A percentile compares a stretch with the other conserved stretches of the same genome.
phyloP scores from a whole-genome alignment of 37 sponge, comb jelly and placozoan genomes.

The Agelas oroides region DNA sequence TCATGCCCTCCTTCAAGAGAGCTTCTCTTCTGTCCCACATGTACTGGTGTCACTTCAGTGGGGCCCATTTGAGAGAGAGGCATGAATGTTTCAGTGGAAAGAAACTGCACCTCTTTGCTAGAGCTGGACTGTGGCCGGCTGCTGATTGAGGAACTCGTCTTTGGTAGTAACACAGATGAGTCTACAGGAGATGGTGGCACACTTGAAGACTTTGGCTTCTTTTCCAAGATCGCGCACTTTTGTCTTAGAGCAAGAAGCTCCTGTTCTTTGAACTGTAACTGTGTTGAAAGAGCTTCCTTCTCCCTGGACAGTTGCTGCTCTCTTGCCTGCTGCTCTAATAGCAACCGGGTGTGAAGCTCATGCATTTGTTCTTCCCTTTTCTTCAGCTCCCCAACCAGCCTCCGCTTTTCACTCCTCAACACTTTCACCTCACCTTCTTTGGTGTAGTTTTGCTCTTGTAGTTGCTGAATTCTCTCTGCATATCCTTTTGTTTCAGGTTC shows the following conservation, averaged over 20 bases:
- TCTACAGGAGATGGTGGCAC: background rate
- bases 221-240: slow-evolving; percentile 2
- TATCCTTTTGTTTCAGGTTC: background rate
- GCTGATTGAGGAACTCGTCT: background rate
- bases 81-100: slow-evolving; percentile 45
- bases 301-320: slow-evolving; percentile 5
- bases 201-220: background rate
- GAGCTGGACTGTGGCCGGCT: background rate
- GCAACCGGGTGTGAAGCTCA: slow-evolving; percentile 27
- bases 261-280: slow-evolving; percentile 43
- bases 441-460: slow-evolving; percentile 44
- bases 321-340: slow-evolving; percentile 5
- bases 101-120: background rate
- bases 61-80: slow-evolving; percentile 33
- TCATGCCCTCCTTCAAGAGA: background rate
- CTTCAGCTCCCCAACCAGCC: slow-evolving; percentile 49
- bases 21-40: slow-evolving; percentile 8
- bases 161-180: background rate
- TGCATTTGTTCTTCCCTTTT: slow-evolving; percentile 38
- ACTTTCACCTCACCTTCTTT: slow-evolving; percentile 65
- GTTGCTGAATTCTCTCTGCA: slow-evolving; percentile 15
- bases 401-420: slow-evolving; percentile 55
- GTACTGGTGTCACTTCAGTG: slow-evolving; percentile 25
- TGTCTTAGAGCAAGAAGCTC: slow-evolving; percentile 30
- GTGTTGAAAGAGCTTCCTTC: slow-evolving; percentile 19